Evolutionary conservation across 2,797 vertebrate species (phyloP).

Genomic region (Falco biarmicus): DNA sequence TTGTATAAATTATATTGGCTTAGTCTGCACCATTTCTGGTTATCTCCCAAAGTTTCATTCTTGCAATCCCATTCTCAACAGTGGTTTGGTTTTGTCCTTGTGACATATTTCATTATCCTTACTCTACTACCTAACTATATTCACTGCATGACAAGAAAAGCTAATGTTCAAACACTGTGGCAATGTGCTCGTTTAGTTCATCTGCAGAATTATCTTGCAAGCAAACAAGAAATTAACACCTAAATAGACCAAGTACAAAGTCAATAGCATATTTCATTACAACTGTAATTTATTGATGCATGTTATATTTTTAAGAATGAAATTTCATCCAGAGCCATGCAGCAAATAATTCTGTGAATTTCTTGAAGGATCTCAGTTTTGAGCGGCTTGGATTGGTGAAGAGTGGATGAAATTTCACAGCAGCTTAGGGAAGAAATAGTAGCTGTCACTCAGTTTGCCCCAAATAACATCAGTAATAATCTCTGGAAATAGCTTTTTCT

Average conservation of each 20-base stretch:
- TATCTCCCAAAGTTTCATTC: not conserved
- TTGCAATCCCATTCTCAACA: not conserved
- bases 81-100: not conserved
- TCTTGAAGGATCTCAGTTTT: slow-evolving; percentile 5
- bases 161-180: not conserved
- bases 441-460: slow-evolving; percentile 46
- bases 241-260: not conserved
- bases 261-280: not conserved
- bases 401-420: slow-evolving; percentile 41
- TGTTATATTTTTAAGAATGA: not conserved
- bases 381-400: not conserved
- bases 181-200: not conserved
- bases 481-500: slow-evolving; percentile 38
- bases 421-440: slow-evolving; percentile 32
- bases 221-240: not conserved
- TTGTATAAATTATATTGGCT: not conserved
- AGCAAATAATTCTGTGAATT: not conserved
- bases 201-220: not conserved
- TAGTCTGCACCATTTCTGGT: not conserved
- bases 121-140: not conserved
- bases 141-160: not conserved
- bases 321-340: not conserved
- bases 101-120: not conserved
- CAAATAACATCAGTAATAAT: slow-evolving; percentile 56
- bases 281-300: not conserved